Percentiles rank a stretch among this genome's conserved stretches.
Conservation (phyloP, 2,888 invertebrate genomes). For the Thecocarcelia acutangulata region DNA sequence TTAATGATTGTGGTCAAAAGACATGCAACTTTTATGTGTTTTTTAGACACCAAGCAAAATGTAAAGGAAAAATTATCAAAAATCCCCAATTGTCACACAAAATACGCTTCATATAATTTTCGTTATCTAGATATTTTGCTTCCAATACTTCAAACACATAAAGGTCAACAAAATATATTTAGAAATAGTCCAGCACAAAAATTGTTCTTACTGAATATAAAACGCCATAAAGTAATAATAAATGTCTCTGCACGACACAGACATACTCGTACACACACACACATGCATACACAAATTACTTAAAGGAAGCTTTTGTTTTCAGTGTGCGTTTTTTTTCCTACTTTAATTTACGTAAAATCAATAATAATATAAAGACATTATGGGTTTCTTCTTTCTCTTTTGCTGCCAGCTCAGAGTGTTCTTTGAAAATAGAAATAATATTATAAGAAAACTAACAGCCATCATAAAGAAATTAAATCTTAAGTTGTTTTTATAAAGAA, state of each 20-base stretch:
- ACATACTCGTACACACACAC: conserved; percentile 14
- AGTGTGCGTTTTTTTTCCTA: conserved; percentile 24
- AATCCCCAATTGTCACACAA: conserved; percentile 71
- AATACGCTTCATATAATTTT: conserved; percentile 77
- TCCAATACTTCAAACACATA: conserved; percentile 41
- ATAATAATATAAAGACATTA: conserved; percentile 71
- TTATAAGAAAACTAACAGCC: conserved; percentile 8
- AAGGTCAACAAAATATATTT: conserved; percentile 54
- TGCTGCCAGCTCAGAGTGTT: background rate
- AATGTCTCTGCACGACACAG: conserved; percentile 63
- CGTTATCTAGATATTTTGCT: conserved; percentile 76
- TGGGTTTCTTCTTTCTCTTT: conserved; percentile 27
- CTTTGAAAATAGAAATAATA: conserved; percentile 4
- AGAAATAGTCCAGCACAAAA: conserved; percentile 26
- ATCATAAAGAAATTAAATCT: conserved; percentile 53
- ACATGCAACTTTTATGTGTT: conserved; percentile 63
- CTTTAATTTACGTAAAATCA: conserved; percentile 77
- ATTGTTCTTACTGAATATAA: background rate
- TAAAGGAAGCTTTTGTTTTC: conserved; percentile 54
- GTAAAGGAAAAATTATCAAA: conserved; percentile 45
- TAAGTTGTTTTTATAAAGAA: conserved; percentile 28
- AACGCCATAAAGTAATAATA: conserved; percentile 66
- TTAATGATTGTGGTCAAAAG: conserved; percentile 61
- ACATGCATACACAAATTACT: too few relatives aligned
- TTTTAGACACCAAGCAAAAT: background rate